Base-by-base conservation (phyloP, 2,797 vertebrate genomes). In the Urosaurus nigricauda region DNA sequence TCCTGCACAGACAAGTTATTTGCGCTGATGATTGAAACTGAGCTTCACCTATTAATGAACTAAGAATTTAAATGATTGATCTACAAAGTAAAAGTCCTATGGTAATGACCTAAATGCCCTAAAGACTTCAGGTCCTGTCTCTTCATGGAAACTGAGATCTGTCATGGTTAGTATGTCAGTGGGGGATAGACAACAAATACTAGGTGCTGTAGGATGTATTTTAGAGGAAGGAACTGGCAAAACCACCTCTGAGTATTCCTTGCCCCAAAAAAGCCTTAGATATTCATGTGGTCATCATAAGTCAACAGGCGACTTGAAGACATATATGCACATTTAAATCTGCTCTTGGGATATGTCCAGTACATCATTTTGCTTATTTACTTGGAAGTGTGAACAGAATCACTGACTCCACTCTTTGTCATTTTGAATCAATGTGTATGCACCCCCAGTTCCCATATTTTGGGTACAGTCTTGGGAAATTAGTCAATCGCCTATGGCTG, bases 401-500 rank as follows among this genome's bases (percentile, higher is more conserved):
- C 53, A 73, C n/a, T 37, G 75, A 29, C 26, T 68, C 43, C 21
- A 47, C 5, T 75, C 70, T 70, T 85, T 80, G 37, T 74, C 40
- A 24, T 32, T 80, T 47, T 73, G 0, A 73, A 53, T 37, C 29
- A 68, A 37, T 9, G 12, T 79, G 63, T 43, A 40, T 83, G 5
- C 32, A 43, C 32, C 21, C 63, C 11, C 9, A 3, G 4, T 40
- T 51, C 17, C 35, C 56, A 53, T 16, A 60, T 40, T 77, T 60
- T 53, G 24, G 53, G 29, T n/a, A 32, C 14, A 11, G 12, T 53
- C 53, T 82, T 75, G n/a, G 35, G 65, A 87, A 7, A 73, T 90
- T 87, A 90, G 77, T 87, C 77, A 90, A 70, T 87, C 68, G 68
- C 56, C 21, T 17, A 26, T 29, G n/a, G 5, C 53, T 83, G 17